A percentile compares a stretch with the other conserved stretches of the same genome.
Evolutionary conservation across 1,140 invertebrate genomes (phyloP).

Genomic region (Caenorhabditis inopinata): DNA sequence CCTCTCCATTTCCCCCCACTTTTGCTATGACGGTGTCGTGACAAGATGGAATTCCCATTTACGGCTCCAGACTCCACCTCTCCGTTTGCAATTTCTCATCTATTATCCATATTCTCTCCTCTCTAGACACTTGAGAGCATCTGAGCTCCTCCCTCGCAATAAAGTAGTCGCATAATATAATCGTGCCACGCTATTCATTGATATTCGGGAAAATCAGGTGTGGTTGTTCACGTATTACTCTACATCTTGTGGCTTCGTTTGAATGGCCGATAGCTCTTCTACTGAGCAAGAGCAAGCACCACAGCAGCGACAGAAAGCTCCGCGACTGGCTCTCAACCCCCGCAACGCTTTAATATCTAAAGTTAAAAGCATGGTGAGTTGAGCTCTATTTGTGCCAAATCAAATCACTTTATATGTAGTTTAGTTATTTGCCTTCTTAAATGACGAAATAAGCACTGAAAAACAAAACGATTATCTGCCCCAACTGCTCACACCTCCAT

Average conservation of each 20-base stretch:
- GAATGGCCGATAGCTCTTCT: neutral
- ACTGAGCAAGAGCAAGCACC: neutral
- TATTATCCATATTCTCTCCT: neutral
- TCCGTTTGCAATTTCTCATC: neutral
- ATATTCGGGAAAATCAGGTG: constrained; percentile 8
- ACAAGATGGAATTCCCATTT: neutral
- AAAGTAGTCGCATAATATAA: no score
- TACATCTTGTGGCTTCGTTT: no score
- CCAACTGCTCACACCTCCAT: no score
- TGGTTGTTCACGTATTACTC: no score
- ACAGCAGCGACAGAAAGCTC: neutral
- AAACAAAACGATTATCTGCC: no score
- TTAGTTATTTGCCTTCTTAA: no score
- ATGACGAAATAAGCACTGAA: no score
- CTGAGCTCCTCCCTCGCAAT: neutral
- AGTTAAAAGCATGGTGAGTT: neutral
- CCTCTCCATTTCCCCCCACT: no score
- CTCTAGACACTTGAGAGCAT: neutral
- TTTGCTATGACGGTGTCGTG: neutral
- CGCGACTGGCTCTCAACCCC: neutral
- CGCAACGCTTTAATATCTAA: neutral
- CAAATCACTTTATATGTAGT: no score
- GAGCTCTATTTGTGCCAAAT: no score
- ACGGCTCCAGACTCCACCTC: constrained; percentile 27
- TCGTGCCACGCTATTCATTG: neutral